Evolutionary conservation across 2,797 vertebrate genomes (phyloP), one percentile per base, ranked within the genome.

Genomic region (Pristis pectinata): DNA sequence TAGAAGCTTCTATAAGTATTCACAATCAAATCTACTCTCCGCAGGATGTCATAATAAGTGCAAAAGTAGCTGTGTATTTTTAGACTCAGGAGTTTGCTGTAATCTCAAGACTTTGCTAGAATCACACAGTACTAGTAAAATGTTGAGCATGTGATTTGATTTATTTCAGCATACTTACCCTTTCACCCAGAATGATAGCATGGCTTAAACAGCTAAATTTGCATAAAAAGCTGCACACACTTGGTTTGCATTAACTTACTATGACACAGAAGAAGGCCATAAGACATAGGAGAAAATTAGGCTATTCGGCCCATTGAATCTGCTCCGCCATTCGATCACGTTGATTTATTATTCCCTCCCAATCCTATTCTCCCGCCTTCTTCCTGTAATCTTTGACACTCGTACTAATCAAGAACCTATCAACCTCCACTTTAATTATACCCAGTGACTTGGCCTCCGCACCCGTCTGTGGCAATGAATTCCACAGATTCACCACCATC

Each of bases 91-190:
- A 5, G 22, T 70, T 74, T 93, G 92, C 44, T 93, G 59, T 5
- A 82, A 37, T 44, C 5, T 37, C 37, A 82, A 13, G 37, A 37
- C 41, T 17, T 49, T 82, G 34, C 37, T 24, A 49, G 41, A 93
- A 74, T 13, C 67, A 74, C 27, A 34, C 92, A 93, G 30, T 61
- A 89, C 56, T 19, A n/a, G 37, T 82, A 37, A 79, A 80, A n/a
- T 27, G 22, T 44, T 70, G 11, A 59, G 49, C 49, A 91, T 27
- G n/a, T 67, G 37, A 93, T 72, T 93, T 37, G 9, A 53, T 49
- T 72, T 93, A 93, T 93, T 61, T 70, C 41, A 72, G 64, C 37
- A 70, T 93, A 10, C 93, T 70, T 93, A 93, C 24, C 44, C 24
- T 93, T 74, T 93, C 41, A 53, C 41, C 67, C 44, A 74, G 67